A percentile compares a stretch with the other conserved stretches of the same genome.
Conservation (phyloP, 2,113 vertebrate genomes). For the Eublepharis macularius region DNA sequence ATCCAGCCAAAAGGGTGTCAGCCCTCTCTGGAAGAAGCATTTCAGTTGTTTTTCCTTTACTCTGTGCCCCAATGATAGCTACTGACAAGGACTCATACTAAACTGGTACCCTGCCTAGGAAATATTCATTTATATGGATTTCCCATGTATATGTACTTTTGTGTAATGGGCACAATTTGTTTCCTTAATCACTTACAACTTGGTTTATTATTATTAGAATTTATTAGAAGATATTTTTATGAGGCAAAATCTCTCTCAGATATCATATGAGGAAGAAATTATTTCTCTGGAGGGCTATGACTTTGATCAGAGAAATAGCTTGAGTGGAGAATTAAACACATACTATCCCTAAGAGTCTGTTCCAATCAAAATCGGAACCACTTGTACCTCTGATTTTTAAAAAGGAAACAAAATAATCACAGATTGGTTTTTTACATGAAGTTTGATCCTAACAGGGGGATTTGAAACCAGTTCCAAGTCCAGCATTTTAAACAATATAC, state of each 20-base stretch:
- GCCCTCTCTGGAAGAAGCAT: neutral
- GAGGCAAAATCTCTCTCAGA: neutral
- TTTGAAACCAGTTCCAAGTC: too few species aligned
- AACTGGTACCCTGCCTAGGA: too few species aligned
- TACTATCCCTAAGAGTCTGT: too few species aligned
- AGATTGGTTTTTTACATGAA: too few species aligned
- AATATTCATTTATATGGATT: neutral
- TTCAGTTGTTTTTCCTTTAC: neutral
- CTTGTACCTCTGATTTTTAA: too few species aligned
- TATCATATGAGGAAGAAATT: neutral
- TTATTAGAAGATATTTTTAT: neutral
- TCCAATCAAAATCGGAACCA: too few species aligned
- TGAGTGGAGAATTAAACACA: too few species aligned
- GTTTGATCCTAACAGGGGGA: too few species aligned
- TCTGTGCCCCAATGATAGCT: neutral
- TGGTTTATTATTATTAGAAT: neutral
- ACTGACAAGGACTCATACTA: neutral
- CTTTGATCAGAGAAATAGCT: too few species aligned
- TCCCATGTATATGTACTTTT: neutral
- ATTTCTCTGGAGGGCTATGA: neutral
- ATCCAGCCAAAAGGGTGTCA: neutral
- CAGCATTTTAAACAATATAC: too few species aligned
- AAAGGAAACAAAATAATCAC: too few species aligned
- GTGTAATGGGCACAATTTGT: neutral
- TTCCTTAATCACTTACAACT: neutral